These are phyloP conservation scores for Sarcophilus harrisii DNA, from an alignment of 2,797 vertebrate species.

Conservation along the genomic window DNA sequence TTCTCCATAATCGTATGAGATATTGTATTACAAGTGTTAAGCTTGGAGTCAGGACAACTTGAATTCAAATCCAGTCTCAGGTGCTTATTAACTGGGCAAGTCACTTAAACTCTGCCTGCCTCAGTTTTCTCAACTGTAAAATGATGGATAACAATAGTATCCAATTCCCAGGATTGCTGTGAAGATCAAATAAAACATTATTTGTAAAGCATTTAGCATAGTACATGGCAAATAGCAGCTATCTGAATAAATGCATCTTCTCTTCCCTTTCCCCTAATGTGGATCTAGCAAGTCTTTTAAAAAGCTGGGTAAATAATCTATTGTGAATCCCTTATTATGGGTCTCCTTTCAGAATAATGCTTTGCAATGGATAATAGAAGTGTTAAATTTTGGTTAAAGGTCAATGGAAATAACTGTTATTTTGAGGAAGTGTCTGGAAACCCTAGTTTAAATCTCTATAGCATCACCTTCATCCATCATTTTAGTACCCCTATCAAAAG, in stretches of 20 bases:
- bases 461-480: not conserved
- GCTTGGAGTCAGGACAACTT: not conserved
- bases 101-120: not conserved
- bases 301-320: not conserved
- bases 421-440: not conserved
- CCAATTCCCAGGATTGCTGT: not conserved
- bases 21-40: not conserved
- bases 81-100: not conserved
- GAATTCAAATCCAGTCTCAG: slow-evolving; percentile 7
- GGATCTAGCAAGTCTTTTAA: not conserved
- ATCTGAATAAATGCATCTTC: not conserved
- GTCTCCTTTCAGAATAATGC: not conserved
- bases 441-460: not conserved
- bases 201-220: not conserved
- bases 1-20: slow-evolving; percentile 22
- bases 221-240: not conserved
- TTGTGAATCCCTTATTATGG: not conserved
- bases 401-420: not conserved
- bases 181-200: not conserved
- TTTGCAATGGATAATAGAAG: not conserved
- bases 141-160: not conserved
- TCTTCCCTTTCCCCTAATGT: not conserved
- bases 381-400: not conserved
- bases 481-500: not conserved
- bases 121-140: not conserved